Percentiles rank a stretch among this genome's conserved stretches.
phyloP scores from a whole-genome alignment of 2,113 vertebrate species.

The Riparia riparia region DNA sequence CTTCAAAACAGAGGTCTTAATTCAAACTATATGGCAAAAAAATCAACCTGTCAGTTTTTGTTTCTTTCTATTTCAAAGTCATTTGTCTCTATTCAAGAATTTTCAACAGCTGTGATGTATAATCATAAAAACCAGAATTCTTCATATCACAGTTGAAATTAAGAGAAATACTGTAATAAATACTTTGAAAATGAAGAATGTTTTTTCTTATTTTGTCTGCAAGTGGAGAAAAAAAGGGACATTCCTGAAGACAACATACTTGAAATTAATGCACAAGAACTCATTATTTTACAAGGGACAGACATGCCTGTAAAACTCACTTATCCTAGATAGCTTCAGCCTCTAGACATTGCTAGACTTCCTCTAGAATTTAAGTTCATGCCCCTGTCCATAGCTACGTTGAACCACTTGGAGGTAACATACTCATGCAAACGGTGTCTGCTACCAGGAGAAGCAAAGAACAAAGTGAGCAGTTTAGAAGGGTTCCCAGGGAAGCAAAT shows the following conservation, averaged over 20 bases:
- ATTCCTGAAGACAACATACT: neutral
- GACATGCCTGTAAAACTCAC: neutral
- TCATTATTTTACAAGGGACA: neutral
- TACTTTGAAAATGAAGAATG: neutral
- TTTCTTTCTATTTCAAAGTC: neutral
- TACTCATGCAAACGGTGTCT: rapidly evolving
- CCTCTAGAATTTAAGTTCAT: neutral
- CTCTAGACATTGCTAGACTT: neutral
- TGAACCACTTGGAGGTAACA: neutral
- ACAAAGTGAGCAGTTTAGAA: neutral
- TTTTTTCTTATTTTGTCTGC: neutral
- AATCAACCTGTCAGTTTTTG: rapidly evolving
- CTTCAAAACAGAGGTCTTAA: neutral
- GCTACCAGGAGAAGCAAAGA: neutral
- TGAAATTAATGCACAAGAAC: neutral
- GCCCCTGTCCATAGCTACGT: neutral
- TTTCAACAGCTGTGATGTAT: neutral
- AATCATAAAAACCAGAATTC: neutral
- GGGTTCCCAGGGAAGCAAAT: neutral
- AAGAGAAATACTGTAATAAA: neutral
- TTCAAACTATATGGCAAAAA: neutral
- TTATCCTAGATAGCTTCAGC: neutral
- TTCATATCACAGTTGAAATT: neutral
- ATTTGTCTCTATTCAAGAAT: neutral
- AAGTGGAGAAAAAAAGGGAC: neutral